Percentiles rank a stretch among this genome's conserved stretches.
phyloP scores from a whole-genome alignment of 2,797 vertebrate species.

The Pangasius sanitwongsei region DNA sequence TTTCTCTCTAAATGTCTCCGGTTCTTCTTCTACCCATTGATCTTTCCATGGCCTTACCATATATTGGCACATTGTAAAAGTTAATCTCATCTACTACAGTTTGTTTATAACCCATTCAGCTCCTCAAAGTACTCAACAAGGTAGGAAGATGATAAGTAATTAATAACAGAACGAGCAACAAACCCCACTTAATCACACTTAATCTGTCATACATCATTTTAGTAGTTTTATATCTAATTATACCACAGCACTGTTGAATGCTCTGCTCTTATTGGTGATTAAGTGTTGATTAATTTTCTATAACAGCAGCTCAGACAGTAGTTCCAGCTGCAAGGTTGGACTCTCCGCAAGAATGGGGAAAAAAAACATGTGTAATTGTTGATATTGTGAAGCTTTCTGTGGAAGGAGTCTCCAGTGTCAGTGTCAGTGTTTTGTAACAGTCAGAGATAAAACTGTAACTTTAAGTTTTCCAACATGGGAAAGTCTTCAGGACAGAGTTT shows the following conservation, averaged over 20 bases:
- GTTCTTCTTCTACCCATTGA: conserved; percentile 13
- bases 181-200: neutral
- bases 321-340: neutral
- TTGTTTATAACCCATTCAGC: neutral
- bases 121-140: neutral
- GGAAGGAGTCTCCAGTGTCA: neutral
- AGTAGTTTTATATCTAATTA: neutral
- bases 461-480: too few species aligned
- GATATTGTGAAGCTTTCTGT: neutral
- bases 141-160: neutral
- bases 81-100: neutral
- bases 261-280: neutral
- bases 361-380: neutral
- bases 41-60: neutral
- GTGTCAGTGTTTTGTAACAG: too few species aligned
- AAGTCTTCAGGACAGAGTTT: too few species aligned
- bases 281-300: neutral
- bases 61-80: neutral
- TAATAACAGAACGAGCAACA: neutral
- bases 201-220: neutral
- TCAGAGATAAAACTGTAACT: too few species aligned
- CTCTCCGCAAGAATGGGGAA: neutral
- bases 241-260: neutral
- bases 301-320: neutral
- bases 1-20: conserved; percentile 9